Base-by-base conservation (phyloP, 1,140 invertebrate genomes). In the Centruroides sculpturatus region DNA sequence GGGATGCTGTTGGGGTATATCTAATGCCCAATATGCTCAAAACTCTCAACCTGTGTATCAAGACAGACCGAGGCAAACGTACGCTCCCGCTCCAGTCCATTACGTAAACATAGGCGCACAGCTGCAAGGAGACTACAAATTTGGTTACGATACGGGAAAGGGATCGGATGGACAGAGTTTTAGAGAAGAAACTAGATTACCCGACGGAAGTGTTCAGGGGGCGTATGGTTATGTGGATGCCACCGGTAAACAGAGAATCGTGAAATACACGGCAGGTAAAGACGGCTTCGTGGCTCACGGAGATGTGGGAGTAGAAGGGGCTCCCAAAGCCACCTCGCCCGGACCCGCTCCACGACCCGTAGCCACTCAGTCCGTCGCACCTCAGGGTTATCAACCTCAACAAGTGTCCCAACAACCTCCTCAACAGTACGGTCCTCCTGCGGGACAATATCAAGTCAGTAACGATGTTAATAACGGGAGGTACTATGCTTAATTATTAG, bases 251-350 rank as follows among this genome's bases (percentile, higher is more conserved):
- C 61, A 74, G 7, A 77, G 79, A 54, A 81, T 80, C 10, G 76
- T 83, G 4, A 82, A 81, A 68, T 83, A 83, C 66, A 75, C 76
- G 4, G 81, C 82, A 7, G 82, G 81, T 8, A 82, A 82, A 69
- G 78, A 82, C 56, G 81, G 82, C 1, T 83, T 81, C 67, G 77
- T 77, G 69, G 77, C 75, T 35, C 64, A 75, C 65, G 76, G 74
- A 9, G 75, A 77, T 60, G 57, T 54, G 3, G 61, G 55, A 48
- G 60, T 60, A 35, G 59, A 53, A 50, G 55, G 47, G 11, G 64
- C 66, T 47, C 62, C 64, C 12, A 23, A 34, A 49, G 60, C 55
- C 13, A 47, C 36, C 4, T 55, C 66, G n/a, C 55, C 62, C 5
- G 11, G 34, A 10, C 36, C 59, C n/a, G 54, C 62, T 5, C 49